Conservation (phyloP, 2,113 vertebrate species). For the Ailurus styani region DNA sequence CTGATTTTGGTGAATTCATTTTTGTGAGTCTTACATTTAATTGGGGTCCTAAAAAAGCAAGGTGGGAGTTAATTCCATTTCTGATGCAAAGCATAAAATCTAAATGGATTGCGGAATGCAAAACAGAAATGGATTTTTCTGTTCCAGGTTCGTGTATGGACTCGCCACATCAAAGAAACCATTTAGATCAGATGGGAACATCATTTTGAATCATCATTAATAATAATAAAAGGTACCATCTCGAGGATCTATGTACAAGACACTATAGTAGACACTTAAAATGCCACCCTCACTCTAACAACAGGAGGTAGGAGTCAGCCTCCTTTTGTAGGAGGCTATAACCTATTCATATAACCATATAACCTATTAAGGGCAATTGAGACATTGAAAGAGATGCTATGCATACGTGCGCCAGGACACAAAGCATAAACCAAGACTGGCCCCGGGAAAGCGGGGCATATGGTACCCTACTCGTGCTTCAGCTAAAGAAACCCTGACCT, state of each 20-base stretch:
- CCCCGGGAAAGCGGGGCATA: background rate
- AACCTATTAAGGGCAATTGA: background rate
- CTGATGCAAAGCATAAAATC: conserved; percentile 13
- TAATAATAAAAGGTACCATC: background rate
- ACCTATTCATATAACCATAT: too few species aligned
- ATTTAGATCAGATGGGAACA: background rate
- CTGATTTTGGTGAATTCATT: background rate
- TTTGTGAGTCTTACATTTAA: background rate
- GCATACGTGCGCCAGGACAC: background rate
- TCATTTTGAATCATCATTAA: background rate
- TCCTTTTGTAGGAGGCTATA: background rate
- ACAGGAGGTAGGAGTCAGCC: background rate
- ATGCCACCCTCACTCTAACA: background rate
- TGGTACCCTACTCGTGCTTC: background rate
- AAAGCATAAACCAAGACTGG: background rate
- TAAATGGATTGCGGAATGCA: background rate
- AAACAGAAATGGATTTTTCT: background rate
- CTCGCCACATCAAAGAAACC: background rate
- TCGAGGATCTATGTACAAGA: background rate
- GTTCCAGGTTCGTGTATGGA: background rate
- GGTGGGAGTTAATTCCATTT: background rate
- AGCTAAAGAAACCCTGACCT: background rate
- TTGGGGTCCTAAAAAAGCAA: background rate
- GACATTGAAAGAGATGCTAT: background rate
- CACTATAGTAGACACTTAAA: background rate